A percentile compares a stretch with the other conserved stretches of the same genome.
phyloP scores from a whole-genome alignment of 2,888 invertebrate species.

The Acrocera orbiculus region DNA sequence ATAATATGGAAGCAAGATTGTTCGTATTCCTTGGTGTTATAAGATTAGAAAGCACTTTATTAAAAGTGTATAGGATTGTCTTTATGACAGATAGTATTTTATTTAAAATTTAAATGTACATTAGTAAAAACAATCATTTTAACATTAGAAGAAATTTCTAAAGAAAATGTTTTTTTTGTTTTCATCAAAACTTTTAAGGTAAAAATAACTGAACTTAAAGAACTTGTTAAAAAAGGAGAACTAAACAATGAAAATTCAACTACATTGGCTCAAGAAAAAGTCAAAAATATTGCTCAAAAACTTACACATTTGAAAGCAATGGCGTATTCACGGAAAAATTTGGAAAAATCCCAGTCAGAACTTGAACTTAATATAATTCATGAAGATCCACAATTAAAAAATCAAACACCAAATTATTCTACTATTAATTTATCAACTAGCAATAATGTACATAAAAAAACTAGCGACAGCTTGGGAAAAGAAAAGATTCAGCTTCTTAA shows the following conservation, averaged over 20 bases:
- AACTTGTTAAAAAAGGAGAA: conserved; percentile 22
- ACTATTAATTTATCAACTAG: background rate
- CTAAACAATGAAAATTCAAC: conserved; percentile 21
- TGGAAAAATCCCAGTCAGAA: background rate
- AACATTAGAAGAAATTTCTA: background rate
- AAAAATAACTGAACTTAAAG: conserved; percentile 23
- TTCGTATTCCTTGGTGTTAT: too few relatives aligned
- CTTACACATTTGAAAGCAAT: conserved; percentile 21
- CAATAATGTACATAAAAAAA: background rate
- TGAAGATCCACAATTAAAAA: conserved; percentile 8
- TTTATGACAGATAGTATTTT: too few relatives aligned
- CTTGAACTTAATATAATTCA: conserved; percentile 3
- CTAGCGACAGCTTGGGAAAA: conserved; percentile 29
- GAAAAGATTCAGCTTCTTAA: conserved; percentile 36
- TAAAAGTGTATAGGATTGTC: too few relatives aligned
- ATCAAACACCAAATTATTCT: conserved; percentile 2
- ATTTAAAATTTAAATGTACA: conserved; percentile 1
- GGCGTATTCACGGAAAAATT: conserved; percentile 16
- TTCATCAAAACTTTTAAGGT: conserved; percentile 14
- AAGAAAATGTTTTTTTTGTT: background rate
- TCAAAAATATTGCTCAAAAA: conserved; percentile 22
- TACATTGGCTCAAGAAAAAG: conserved; percentile 22
- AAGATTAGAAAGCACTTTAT: too few relatives aligned
- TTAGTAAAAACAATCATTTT: background rate
- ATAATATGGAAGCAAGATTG: too few relatives aligned